Conservation (phyloP, 2,113 vertebrate species). For the Toxotes jaculatrix region DNA sequence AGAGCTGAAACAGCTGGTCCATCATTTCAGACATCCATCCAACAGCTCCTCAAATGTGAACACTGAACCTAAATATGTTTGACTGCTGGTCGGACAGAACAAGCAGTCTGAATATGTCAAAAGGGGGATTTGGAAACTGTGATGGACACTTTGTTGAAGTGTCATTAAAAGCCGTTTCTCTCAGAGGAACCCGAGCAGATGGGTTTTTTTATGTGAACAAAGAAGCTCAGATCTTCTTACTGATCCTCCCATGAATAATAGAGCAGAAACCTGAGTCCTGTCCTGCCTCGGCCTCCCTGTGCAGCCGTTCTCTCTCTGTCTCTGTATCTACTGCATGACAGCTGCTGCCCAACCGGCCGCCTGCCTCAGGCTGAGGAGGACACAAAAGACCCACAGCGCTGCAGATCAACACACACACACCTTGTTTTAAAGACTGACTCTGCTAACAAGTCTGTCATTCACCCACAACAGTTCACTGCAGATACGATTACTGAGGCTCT, state of each 20-base stretch:
- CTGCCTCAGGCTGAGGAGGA: neutral
- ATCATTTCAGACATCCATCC: too few species aligned
- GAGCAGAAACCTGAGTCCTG: constrained; percentile 59
- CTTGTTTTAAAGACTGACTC: neutral
- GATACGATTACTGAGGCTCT: too few species aligned
- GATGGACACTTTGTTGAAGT: too few species aligned
- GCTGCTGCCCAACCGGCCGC: constrained; percentile 33
- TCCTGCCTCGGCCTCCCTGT: neutral
- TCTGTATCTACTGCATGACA: constrained; percentile 42
- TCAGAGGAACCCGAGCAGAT: constrained; percentile 29
- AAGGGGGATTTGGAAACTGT: too few species aligned
- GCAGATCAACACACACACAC: neutral
- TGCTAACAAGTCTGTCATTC: neutral
- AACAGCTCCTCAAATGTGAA: too few species aligned
- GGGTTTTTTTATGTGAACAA: constrained; percentile 7
- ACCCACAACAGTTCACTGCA: too few species aligned
- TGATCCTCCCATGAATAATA: constrained; percentile 67
- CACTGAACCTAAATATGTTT: too few species aligned
- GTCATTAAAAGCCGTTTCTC: neutral
- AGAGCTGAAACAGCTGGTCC: too few species aligned
- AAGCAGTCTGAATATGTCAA: too few species aligned
- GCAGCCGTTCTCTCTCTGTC: neutral
- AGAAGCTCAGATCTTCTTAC: constrained; percentile 53
- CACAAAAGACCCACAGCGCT: neutral
- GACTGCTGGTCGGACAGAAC: too few species aligned